Conservation (phyloP, 2,113 vertebrate species). For the Epinephelus lanceolatus region DNA sequence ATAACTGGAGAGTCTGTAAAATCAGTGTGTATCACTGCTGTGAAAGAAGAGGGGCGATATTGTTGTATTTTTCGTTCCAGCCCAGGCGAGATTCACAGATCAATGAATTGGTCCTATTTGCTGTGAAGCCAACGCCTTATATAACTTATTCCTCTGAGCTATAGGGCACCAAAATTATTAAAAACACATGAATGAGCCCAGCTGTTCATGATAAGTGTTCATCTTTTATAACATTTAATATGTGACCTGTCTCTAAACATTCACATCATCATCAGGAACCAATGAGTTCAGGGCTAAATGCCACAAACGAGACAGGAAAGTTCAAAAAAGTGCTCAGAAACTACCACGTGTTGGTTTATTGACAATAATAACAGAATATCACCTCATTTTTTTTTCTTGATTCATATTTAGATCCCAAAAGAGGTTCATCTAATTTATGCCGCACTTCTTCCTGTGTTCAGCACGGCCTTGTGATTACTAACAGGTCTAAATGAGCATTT, state of each 20-base stretch:
- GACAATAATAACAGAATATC: background rate
- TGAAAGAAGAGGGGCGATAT: background rate
- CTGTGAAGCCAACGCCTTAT: background rate
- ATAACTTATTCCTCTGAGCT: background rate
- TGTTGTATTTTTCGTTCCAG: background rate
- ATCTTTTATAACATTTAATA: too few relatives aligned
- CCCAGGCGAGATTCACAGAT: background rate
- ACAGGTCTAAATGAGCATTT: too few relatives aligned
- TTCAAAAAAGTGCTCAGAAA: too few relatives aligned
- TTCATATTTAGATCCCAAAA: background rate
- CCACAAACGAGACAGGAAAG: too few relatives aligned
- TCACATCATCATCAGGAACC: background rate
- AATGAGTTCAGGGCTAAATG: background rate
- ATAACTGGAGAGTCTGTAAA: background rate
- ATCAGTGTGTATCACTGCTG: background rate
- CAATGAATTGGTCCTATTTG: background rate
- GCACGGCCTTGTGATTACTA: too few relatives aligned
- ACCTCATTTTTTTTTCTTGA: too few relatives aligned
- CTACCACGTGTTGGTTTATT: too few relatives aligned
- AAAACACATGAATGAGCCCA: background rate
- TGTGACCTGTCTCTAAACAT: background rate
- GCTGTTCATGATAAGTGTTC: too few relatives aligned
- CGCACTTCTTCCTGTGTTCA: background rate
- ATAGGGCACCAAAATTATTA: background rate
- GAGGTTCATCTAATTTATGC: background rate